Percentiles rank a stretch among this genome's conserved stretches.
phyloP scores from a whole-genome alignment of 1,140 invertebrate genomes.

The Contarinia nasturtii region DNA sequence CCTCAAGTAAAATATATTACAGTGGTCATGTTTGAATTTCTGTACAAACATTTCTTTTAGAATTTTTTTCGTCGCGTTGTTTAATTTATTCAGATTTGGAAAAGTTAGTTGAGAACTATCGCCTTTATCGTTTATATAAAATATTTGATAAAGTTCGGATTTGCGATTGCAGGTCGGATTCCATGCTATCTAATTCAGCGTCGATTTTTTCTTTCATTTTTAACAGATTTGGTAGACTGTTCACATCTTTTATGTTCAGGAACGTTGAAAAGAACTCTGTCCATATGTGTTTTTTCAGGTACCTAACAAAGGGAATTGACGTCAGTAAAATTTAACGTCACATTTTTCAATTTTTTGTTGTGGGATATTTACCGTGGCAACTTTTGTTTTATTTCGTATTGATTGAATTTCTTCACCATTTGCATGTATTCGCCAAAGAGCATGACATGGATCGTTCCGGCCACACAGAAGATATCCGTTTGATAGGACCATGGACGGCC shows the following conservation, averaged over 20 bases:
- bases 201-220: slow-evolving; percentile 40
- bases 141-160: slow-evolving; percentile 22
- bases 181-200: slow-evolving; percentile 31
- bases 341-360: not conserved
- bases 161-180: slow-evolving; percentile 23
- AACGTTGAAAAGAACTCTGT: slow-evolving; percentile 43
- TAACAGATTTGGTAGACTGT: slow-evolving; percentile 38
- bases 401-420: slow-evolving; percentile 14
- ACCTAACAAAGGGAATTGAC: slow-evolving; percentile 24
- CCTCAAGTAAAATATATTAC: too few species aligned
- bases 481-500: slow-evolving; percentile 81
- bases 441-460: slow-evolving; percentile 71
- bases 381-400: slow-evolving; percentile 39
- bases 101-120: too few species aligned
- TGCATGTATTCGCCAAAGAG: slow-evolving; percentile 81
- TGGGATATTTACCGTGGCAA: slow-evolving; percentile 14
- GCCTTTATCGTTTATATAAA: slow-evolving; percentile 16
- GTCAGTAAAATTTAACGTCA: not conserved
- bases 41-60: not conserved
- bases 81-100: too few species aligned
- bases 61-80: too few species aligned
- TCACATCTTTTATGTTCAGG: slow-evolving; percentile 44
- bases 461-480: slow-evolving; percentile 76
- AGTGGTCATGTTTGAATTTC: too few species aligned
- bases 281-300: slow-evolving; percentile 43